Evolutionary conservation across 2,888 invertebrate genomes (phyloP), one percentile per base, ranked within the genome.

Genomic region (Quadriops clusia): DNA sequence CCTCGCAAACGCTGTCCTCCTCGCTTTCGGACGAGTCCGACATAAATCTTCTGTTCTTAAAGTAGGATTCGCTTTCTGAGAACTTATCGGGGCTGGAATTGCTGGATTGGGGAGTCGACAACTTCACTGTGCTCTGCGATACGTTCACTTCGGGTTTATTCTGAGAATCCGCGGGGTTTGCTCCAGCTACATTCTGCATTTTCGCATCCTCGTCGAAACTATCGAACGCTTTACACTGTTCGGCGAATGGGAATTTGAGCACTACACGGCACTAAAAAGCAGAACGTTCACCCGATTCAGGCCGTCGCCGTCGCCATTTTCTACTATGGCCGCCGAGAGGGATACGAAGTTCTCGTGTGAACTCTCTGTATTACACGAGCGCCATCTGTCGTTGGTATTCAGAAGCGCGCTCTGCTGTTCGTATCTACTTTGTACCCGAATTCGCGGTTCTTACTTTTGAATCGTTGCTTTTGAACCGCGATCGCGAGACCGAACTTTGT

Each of bases 1-100:
- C 90, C 86, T 90, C 90, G 56, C 89, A 90, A 63, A 86, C 86
- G 67, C 90, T 90, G 64, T 90, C 91, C 68, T 90, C 90, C 65
- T 91, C 91, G 64, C 89, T 90, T 71, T 87, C 90, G 56, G 90
- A 90, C 63, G 89, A 78, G 72, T 89, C 89, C 65, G 85, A 82
- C 72, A 86, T 85, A 74, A 78, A 84, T 70, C 82, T 81, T 60
- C 81, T 79, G 62, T 80, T 83, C 61, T 82, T 83, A 59, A 79
- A 77, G 70, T 77, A 80, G 62, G 83, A 84, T 72, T 85, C 85
- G 61, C 82, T 83, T 70, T 81, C 81, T 60, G 84, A 79, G n/a
- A n/a, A n/a, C 70, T 79, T 79, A 61, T 77, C 76, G 64, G 79
- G 79, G 70, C 78, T 80, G 61, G 78, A 78, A 70, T 77, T 77